A percentile compares a stretch with the other conserved stretches of the same genome.
Evolutionary conservation across 2,113 vertebrate genomes (phyloP).

Genomic region (human): GRCh38 chrX:72002501-72003000

Average conservation of each 20-base stretch:
- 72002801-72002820: not conserved
- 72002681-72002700: not conserved
- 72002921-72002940: slow-evolving; percentile 29
- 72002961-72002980: not conserved
- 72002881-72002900: not conserved
- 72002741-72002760: slow-evolving; percentile 12
- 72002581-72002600: not conserved
- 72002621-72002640: not conserved
- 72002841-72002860: not conserved
- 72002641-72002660: not conserved
- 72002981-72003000: not conserved
- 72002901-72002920: not conserved
- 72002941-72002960: slow-evolving; percentile 40
- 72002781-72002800: slow-evolving; percentile 12
- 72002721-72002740: not conserved
- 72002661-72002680: not conserved
- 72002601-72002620: not conserved
- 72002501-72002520: not conserved
- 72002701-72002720: slow-evolving; percentile 10
- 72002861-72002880: slow-evolving; percentile 9
- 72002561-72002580: not conserved
- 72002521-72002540: not conserved
- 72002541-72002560: not conserved
- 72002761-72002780: not conserved
- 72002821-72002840: not conserved